These are phyloP conservation scores for Anas platyrhynchos DNA, from an alignment of 2,113 vertebrate species.

Conservation along the genomic window DNA sequence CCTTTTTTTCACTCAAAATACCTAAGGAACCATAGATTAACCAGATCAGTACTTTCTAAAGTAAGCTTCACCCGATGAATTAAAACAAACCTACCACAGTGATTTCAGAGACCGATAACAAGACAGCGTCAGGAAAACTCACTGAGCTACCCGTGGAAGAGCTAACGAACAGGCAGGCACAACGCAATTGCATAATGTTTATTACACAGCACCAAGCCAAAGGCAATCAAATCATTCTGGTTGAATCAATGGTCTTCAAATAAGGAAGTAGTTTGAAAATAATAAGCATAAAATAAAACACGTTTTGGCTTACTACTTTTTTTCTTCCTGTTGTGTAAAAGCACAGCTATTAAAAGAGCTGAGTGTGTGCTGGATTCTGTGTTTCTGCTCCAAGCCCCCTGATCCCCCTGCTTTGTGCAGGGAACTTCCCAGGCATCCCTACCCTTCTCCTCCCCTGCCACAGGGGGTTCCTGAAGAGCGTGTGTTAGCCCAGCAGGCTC, in stretches of 20 bases:
- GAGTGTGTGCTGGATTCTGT: neutral
- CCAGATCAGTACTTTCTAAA: neutral
- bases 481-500: neutral
- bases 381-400: neutral
- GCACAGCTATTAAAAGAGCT: neutral
- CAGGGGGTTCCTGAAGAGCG: neutral
- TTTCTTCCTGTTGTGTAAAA: neutral
- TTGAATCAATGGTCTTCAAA: slow-evolving; percentile 51
- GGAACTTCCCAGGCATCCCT: neutral
- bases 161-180: neutral
- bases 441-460: neutral
- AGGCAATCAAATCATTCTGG: slow-evolving; percentile 5
- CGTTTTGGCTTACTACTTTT: neutral
- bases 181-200: slow-evolving; percentile 10
- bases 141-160: neutral
- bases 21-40: neutral
- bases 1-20: neutral
- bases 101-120: neutral
- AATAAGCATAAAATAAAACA: neutral
- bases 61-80: neutral
- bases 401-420: neutral
- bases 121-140: neutral
- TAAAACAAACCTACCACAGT: neutral
- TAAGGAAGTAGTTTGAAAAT: slow-evolving; percentile 34
- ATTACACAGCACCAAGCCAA: slow-evolving; percentile 15